A percentile compares a stretch with the other conserved stretches of the same genome.
These are phyloP conservation scores for Cephonodes hylas DNA, from an alignment of 2,888 invertebrate species.

Conservation along the genomic window DNA sequence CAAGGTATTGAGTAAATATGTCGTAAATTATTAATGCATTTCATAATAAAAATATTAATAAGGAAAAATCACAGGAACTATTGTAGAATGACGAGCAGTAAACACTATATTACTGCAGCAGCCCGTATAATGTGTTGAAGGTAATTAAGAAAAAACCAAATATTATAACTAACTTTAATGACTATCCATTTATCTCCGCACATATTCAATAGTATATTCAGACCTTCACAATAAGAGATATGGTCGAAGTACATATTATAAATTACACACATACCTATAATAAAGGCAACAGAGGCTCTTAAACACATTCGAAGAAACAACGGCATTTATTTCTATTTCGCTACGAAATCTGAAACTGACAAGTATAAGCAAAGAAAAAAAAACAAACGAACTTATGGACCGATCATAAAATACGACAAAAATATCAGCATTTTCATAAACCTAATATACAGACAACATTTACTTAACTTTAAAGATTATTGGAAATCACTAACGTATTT, in stretches of 20 bases:
- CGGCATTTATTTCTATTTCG: neutral
- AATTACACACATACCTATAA: neutral
- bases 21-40: too few species aligned
- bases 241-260: neutral
- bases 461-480: too few species aligned
- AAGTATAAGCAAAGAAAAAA: too few species aligned
- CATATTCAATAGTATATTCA: neutral
- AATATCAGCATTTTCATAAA: neutral
- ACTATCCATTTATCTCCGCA: neutral
- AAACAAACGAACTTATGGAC: neutral
- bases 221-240: neutral
- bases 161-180: neutral
- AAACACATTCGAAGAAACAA: neutral
- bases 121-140: too few species aligned
- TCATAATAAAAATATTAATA: too few species aligned
- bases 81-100: too few species aligned
- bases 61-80: too few species aligned
- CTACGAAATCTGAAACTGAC: neutral
- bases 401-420: neutral
- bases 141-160: too few species aligned
- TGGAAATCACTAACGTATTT: too few species aligned
- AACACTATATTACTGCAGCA: too few species aligned
- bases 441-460: too few species aligned
- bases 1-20: too few species aligned
- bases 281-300: neutral